Base-by-base conservation (phyloP, 2,797 vertebrate genomes). In the Carapus acus region DNA sequence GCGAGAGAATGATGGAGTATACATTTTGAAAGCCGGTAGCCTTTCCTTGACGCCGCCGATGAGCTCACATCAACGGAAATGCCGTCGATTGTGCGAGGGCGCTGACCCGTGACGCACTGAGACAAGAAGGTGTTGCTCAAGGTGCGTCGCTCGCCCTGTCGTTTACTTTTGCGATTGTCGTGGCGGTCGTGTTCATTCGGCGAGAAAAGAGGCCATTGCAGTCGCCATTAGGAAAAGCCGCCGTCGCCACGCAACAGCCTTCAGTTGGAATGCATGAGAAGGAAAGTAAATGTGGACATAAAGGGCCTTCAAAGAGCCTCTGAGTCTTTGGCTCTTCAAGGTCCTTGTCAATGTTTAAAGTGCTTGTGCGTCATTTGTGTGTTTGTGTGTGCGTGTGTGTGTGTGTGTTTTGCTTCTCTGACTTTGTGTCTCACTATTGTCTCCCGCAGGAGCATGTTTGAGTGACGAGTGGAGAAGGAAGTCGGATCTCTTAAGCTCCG, bases 401-500 rank as follows among this genome's bases (percentile, higher is more conserved):
- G n/a, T n/a, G 12, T 13, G 14, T 33, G 24, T 27, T 27, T 4
- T 27, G 24, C 24, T 27, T 27, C 24, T 27, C 24, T 27, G 24
- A 27, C 4, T 27, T 9, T 27, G 11, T 62, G 37, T 68, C 37
- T 74, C 14, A 65, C 17, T 58, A 58, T 6, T 64, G 7, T 65
- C 44, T 51, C 50, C 62, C 24, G 62, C n/a, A 78, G 77, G 75
- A 83, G 74, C 67, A 87, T 87, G 87, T 80, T 63, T 72, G 74
- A 82, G 81, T 87, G 78, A 87, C 77, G 8, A 53, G 45, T 36
- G 8, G 61, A 76, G 40, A 62, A 79, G 64, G 77, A 81, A 76
- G 76, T 77, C 79, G 81, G 79, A 84, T 84, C 81, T 82, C 77
- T 78, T 76, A 76, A 60, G 74, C 80, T 73, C 84, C 77, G 52